These are phyloP conservation scores for Cyprinodon variegatus DNA, from an alignment of 2,113 vertebrate species.

Conservation along the genomic window DNA sequence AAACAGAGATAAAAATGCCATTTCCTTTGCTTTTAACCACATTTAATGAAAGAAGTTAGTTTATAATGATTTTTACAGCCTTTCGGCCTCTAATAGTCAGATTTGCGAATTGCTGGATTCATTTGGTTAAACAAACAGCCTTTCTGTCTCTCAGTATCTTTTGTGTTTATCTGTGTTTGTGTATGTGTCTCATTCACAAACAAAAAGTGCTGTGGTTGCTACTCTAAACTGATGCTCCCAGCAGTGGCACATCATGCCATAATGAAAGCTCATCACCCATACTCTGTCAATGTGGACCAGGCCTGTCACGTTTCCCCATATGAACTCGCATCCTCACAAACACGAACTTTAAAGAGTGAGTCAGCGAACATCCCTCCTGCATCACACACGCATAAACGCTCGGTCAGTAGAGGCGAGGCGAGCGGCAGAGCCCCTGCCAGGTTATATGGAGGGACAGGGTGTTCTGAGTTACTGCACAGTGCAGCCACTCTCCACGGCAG, in stretches of 20 bases:
- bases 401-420: conserved; percentile 52
- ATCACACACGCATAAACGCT: conserved; percentile 62
- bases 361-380: conserved; percentile 48
- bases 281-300: conserved; percentile 66
- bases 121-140: neutral
- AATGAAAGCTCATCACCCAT: conserved; percentile 64
- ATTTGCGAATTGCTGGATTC: neutral
- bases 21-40: neutral
- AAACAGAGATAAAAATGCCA: neutral
- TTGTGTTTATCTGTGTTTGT: neutral
- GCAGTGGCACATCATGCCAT: conserved; percentile 59
- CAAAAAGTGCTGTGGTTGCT: conserved; percentile 37
- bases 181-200: neutral
- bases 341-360: conserved; percentile 59
- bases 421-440: conserved; percentile 63
- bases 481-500: conserved; percentile 73
- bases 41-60: neutral
- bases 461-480: conserved; percentile 76
- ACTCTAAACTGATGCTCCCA: conserved; percentile 55
- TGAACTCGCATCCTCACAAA: conserved; percentile 18
- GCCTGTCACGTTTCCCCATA: conserved; percentile 26
- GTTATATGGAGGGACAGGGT: conserved; percentile 73
- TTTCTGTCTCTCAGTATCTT: too few species aligned
- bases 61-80: neutral
- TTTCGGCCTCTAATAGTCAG: neutral